Evolutionary conservation across 2,888 invertebrate genomes (phyloP).

Genomic region (Mylabris sibirica): DNA sequence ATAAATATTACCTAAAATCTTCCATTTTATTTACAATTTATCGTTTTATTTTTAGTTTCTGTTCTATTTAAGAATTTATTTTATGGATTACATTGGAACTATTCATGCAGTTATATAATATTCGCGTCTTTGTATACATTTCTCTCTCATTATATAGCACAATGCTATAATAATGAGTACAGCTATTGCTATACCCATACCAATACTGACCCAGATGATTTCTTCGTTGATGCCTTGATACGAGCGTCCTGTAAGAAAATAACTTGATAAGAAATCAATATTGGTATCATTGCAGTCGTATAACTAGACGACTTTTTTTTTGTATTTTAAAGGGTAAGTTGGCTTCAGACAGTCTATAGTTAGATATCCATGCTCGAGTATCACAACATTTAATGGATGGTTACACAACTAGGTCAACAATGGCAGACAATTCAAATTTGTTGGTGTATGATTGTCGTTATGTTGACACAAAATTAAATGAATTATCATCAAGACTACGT

Average conservation of each 20-base stretch:
- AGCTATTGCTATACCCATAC: slow-evolving; percentile 84
- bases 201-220: slow-evolving; percentile 89
- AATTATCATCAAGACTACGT: not conserved
- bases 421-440: not conserved
- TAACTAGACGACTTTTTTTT: too few species aligned
- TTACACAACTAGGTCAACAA: not conserved
- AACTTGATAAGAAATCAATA: not conserved
- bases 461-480: not conserved
- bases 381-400: not conserved
- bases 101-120: slow-evolving; percentile 76
- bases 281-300: too few species aligned
- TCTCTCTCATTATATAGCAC: slow-evolving; percentile 82
- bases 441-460: not conserved
- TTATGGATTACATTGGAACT: slow-evolving; percentile 46
- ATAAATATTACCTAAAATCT: not conserved
- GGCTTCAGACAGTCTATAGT: not conserved
- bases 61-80: not conserved
- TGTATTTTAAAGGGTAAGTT: too few species aligned
- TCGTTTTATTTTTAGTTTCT: not conserved
- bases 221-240: slow-evolving; percentile 87
- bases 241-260: slow-evolving; percentile 72
- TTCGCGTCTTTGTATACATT: slow-evolving; percentile 78
- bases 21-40: not conserved
- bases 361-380: not conserved
- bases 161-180: slow-evolving; percentile 82